Conservation (phyloP, 2,888 invertebrate species). For the Corbicula japonica region DNA sequence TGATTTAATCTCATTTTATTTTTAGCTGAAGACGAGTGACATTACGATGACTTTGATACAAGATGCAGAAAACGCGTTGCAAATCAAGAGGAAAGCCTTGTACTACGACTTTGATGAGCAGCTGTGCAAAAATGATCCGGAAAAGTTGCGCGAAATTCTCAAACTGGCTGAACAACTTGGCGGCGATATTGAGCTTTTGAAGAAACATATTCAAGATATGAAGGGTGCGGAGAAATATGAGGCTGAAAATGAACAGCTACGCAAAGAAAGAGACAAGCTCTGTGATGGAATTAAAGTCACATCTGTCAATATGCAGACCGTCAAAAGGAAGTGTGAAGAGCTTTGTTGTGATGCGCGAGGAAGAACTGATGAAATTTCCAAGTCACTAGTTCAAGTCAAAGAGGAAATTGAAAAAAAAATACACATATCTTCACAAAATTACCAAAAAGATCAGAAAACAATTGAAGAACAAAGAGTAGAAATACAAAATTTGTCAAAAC, state of each 20-base stretch:
- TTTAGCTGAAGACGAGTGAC: background rate
- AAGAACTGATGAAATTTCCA: no score
- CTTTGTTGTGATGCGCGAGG: no score
- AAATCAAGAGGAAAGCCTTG: background rate
- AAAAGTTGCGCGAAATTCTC: background rate
- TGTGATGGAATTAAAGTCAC: no score
- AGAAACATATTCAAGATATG: background rate
- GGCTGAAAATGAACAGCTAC: background rate
- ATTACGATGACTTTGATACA: slow-evolving; percentile 4
- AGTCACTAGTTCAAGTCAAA: no score
- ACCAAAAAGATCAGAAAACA: no score
- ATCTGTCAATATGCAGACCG: no score
- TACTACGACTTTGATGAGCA: slow-evolving; percentile 3
- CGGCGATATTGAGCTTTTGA: background rate
- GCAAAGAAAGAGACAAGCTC: background rate
- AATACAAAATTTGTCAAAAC: no score
- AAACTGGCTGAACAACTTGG: slow-evolving; percentile 1
- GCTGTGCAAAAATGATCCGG: background rate
- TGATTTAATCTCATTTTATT: no score
- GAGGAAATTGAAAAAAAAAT: no score
- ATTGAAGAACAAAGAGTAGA: no score
- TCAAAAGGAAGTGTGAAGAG: no score
- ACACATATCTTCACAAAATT: no score
- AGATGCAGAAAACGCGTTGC: background rate
- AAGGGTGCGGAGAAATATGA: background rate